A percentile compares a stretch with the other conserved stretches of the same genome.
phyloP scores from a whole-genome alignment of 2,797 vertebrate species.

The Nasua narica region DNA sequence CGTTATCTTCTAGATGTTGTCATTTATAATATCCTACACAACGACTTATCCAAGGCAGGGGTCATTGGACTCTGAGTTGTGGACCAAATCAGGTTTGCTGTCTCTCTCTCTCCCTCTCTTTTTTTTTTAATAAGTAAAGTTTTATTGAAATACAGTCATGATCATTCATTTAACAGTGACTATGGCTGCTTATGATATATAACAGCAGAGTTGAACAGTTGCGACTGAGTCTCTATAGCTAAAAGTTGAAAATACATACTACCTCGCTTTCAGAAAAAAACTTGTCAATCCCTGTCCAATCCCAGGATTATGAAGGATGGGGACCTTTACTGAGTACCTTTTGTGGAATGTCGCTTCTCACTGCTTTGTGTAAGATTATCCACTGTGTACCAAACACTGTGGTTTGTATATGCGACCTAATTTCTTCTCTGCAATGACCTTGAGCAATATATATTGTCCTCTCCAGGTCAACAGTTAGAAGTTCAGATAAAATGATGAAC shows the following conservation, averaged over 20 bases:
- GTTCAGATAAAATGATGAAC: not conserved
- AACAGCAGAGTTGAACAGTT: not conserved
- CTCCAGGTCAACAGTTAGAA: not conserved
- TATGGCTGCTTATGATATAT: not conserved
- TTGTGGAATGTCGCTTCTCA: not conserved
- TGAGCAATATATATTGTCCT: not conserved
- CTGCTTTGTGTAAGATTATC: not conserved
- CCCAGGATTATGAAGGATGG: not conserved
- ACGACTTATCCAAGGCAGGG: not conserved
- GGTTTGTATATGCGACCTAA: not conserved
- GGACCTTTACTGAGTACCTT: fast-evolving
- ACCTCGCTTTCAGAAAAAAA: not conserved
- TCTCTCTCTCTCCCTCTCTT: not conserved
- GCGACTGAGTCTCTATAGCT: not conserved
- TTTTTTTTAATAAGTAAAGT: not conserved
- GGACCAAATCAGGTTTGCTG: not conserved
- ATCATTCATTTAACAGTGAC: not conserved
- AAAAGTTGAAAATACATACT: not conserved
- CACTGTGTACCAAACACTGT: not conserved
- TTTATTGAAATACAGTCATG: not conserved
- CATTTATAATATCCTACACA: no score
- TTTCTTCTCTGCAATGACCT: not conserved
- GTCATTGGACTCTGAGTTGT: not conserved
- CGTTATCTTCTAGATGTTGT: not conserved
- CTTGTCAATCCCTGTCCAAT: fast-evolving